Percentiles rank a stretch among this genome's conserved stretches.
These are phyloP conservation scores for Zosterops japonicus DNA, from an alignment of 2,113 vertebrate genomes.

Conservation along the genomic window DNA sequence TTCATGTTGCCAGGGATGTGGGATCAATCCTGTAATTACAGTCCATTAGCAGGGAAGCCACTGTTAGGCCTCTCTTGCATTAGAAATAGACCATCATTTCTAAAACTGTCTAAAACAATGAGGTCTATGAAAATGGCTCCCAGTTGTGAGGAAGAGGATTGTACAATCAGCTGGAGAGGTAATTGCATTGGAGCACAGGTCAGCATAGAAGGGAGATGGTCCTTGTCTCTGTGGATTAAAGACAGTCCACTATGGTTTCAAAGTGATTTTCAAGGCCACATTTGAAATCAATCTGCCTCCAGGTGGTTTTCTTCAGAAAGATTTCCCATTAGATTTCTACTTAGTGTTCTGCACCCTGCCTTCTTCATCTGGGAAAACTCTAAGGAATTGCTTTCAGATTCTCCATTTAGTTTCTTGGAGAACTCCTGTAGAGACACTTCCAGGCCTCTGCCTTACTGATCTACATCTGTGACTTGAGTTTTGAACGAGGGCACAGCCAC, in stretches of 20 bases:
- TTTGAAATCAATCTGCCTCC: conserved; percentile 18
- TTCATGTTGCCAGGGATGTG: conserved; percentile 33
- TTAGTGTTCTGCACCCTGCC: background rate
- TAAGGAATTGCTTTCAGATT: background rate
- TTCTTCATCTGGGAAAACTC: background rate
- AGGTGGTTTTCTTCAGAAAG: conserved; percentile 1
- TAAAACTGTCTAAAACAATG: conserved; percentile 52
- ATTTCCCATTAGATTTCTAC: background rate
- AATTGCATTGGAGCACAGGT: conserved; percentile 29
- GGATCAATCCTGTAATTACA: conserved; percentile 68
- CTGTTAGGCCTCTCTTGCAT: conserved; percentile 37
- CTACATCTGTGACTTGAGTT: background rate
- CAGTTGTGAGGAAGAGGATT: conserved; percentile 28
- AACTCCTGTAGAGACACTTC: background rate
- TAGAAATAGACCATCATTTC: conserved; percentile 56
- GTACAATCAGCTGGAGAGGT: conserved; percentile 18
- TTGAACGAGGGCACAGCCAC: background rate
- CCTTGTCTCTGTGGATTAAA: conserved; percentile 30
- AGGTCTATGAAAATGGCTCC: conserved; percentile 40
- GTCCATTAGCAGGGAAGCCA: conserved; percentile 51
- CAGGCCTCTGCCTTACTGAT: background rate
- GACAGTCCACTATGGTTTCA: background rate
- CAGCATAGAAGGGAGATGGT: conserved; percentile 1
- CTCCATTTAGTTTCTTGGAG: background rate
- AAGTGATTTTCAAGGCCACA: conserved; percentile 8